Evolutionary conservation across 2,113 vertebrate genomes (phyloP).

Genomic region (Anoura caudifer): DNA sequence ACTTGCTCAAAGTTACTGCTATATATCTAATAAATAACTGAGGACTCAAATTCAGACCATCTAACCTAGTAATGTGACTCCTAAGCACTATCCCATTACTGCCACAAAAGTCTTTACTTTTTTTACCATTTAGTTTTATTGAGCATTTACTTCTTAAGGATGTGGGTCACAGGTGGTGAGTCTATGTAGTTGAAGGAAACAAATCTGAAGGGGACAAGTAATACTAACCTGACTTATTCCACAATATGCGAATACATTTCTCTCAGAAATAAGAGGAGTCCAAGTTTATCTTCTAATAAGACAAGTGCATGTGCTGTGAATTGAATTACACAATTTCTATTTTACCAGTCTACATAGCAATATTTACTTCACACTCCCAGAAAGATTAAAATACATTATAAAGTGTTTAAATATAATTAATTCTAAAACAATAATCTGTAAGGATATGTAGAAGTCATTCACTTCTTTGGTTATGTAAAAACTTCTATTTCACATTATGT

Average conservation of each 20-base stretch:
- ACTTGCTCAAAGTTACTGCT: background rate
- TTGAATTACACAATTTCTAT: slow-evolving; percentile 55
- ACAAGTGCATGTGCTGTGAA: background rate
- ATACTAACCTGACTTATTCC: background rate
- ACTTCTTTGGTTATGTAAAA: slow-evolving; percentile 77
- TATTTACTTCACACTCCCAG: slow-evolving; percentile 30
- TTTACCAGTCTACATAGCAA: slow-evolving; percentile 44
- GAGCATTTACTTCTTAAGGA: background rate
- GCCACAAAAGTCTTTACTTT: background rate
- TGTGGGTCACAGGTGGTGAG: background rate
- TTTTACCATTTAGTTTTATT: background rate
- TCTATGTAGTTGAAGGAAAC: background rate
- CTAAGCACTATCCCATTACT: background rate
- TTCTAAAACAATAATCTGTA: slow-evolving; percentile 75
- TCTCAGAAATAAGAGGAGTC: background rate
- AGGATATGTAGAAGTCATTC: slow-evolving; percentile 66
- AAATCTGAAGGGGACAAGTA: background rate
- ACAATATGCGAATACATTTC: background rate
- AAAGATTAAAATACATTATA: slow-evolving; percentile 65
- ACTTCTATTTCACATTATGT: slow-evolving; percentile 80
- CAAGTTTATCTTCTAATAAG: background rate
- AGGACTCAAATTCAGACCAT: background rate
- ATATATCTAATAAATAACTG: background rate
- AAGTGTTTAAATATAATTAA: slow-evolving; percentile 74
- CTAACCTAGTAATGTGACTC: too few relatives aligned